Conservation (phyloP, 2,113 vertebrate species). For the Phocoena phocoena region DNA sequence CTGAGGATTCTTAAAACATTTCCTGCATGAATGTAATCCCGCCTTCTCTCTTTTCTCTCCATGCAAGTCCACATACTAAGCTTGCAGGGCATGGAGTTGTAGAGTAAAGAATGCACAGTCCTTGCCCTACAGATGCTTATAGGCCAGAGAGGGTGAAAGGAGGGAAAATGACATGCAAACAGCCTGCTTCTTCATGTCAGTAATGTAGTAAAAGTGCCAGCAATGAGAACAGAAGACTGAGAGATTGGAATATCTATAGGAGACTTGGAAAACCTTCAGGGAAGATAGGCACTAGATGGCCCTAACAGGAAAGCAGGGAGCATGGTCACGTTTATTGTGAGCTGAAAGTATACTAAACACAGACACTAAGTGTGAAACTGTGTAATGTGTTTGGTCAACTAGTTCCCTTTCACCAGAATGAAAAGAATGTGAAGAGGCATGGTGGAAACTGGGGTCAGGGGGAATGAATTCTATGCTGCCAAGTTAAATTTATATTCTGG, state of each 20-base stretch:
- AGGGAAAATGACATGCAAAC: no score
- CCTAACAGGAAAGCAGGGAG: background rate
- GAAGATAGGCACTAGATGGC: fast-evolving
- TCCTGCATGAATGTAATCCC: background rate
- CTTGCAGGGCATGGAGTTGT: background rate
- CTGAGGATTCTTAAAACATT: background rate
- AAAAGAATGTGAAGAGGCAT: background rate
- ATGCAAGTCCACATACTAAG: background rate
- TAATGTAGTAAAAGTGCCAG: background rate
- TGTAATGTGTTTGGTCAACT: background rate
- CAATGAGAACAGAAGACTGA: background rate
- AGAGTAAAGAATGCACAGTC: background rate
- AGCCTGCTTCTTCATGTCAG: fast-evolving
- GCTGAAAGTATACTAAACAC: background rate
- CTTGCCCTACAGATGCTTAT: background rate
- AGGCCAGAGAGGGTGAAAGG: background rate
- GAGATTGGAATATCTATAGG: background rate
- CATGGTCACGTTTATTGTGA: background rate
- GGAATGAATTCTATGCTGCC: background rate
- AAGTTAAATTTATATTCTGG: background rate
- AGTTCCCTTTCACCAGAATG: background rate
- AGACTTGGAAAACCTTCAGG: background rate
- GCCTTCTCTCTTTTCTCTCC: background rate
- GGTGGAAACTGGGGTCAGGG: background rate
- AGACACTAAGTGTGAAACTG: background rate